Evolutionary conservation across 2,797 vertebrate genomes (phyloP), one percentile per base, ranked within the genome.

Genomic region (Chromobotia macracanthus): DNA sequence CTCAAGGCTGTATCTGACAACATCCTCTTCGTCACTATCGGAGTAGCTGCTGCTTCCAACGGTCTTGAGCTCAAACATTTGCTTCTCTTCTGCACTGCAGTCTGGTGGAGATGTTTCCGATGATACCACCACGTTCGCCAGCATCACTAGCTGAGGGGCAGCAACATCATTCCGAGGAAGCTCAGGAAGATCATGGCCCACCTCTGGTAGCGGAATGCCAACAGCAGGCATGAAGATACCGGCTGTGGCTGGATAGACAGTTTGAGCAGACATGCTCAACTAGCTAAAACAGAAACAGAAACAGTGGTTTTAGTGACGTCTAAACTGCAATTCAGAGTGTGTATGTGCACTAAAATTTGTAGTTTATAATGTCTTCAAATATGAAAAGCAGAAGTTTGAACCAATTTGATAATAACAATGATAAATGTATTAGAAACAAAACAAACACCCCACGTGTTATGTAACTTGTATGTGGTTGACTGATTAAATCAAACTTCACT

Each of bases 11-110:
- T 84, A 93, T 50, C 94, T 87, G 12, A 83, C 86, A 65, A 93
- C 91, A 0, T 75, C 85, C 64, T 94, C 92, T 0, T 95, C 96
- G 51, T 98, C 97, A 0, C 95, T 97, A 84, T 99, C 97, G 0
- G 95, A 97, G 88, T 97, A 98, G 90, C 89, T 94, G 87, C 90
- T 90, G 81, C 88, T 90, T 31, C 94, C 94, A 8, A 98, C 97
- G 0, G 96, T 98, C 85, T 95, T 95, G 86, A 99, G 88, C 84
- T 99, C 97, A 70, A 96, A 95, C 97, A 98, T 99, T 86, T 98
- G 95, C 82, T 96, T 96, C 82, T 96, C 96, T 55, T 97, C 96
- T 0, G 92, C 92, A 9, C 89, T 84, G 76, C 93, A 94, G n/a
- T 95, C 96, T 0, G 93, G 91, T 80, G 92, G 90, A 3, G 84